A percentile compares a stretch with the other conserved stretches of the same genome.
Conservation (phyloP, 2,888 invertebrate species). For the Ptychoptera albimana region DNA sequence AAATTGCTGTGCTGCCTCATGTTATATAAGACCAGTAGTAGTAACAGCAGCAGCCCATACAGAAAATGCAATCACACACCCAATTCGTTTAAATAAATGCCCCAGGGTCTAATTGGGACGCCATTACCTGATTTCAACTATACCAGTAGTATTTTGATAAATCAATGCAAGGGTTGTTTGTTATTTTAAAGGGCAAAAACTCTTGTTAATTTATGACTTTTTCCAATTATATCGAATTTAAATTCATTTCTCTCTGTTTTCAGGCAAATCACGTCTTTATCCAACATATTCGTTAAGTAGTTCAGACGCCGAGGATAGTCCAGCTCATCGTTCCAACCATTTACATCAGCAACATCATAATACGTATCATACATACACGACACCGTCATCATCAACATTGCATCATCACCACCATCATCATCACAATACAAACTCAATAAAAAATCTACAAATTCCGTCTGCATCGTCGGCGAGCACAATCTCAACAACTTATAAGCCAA, state of each 20-base stretch:
- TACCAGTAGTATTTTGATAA: background rate
- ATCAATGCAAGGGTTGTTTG: background rate
- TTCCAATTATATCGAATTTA: too few relatives aligned
- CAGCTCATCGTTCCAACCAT: constrained; percentile 40
- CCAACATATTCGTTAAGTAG: constrained; percentile 65
- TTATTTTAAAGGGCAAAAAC: too few relatives aligned
- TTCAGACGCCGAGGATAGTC: constrained; percentile 50
- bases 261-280: constrained; percentile 68
- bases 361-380: constrained; percentile 21
- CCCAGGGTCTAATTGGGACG: background rate
- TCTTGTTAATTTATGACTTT: too few relatives aligned
- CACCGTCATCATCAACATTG: constrained; percentile 35
- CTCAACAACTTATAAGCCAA: constrained; percentile 27
- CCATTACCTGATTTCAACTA: background rate
- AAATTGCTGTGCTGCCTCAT: too few relatives aligned
- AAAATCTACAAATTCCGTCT: constrained; percentile 11
- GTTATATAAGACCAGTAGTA: too few relatives aligned
- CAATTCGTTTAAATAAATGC: background rate
- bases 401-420: constrained; percentile 15
- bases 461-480: constrained; percentile 10
- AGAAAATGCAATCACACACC: background rate
- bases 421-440: constrained; percentile 5
- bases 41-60: background rate
- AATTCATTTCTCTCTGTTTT: constrained; percentile 17
- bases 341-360: constrained; percentile 30